A percentile compares a stretch with the other conserved stretches of the same genome.
phyloP scores from a whole-genome alignment of 2,797 vertebrate species.

The Anguilla pacifica region DNA sequence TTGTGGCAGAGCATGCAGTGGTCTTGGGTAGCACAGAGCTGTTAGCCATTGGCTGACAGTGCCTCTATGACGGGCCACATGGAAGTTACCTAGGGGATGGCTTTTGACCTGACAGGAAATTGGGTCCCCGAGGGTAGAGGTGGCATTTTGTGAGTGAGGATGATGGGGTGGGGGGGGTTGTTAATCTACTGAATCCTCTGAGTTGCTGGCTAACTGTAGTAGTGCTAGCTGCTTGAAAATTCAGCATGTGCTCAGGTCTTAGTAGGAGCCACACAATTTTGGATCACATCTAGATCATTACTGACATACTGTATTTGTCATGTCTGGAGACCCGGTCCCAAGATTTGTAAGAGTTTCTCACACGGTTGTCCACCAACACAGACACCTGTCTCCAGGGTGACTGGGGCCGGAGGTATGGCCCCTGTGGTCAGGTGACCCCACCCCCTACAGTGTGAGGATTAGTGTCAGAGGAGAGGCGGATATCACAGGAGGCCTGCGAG shows the following conservation, averaged over 20 bases:
- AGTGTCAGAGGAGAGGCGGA: background rate
- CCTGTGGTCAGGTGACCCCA: background rate
- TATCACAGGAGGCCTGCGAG: background rate
- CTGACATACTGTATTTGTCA: background rate
- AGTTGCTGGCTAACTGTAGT: background rate
- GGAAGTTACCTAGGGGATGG: background rate
- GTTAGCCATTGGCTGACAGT: background rate
- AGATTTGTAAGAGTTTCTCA: background rate
- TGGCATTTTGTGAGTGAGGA: background rate
- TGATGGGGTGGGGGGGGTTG: background rate
- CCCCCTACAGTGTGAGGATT: background rate
- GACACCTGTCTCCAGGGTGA: background rate
- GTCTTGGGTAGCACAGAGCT: constrained; percentile 1
- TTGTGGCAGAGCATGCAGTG: constrained; percentile 49
- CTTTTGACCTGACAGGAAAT: background rate
- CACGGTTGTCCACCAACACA: background rate
- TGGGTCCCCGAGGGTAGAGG: background rate
- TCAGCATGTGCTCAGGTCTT: background rate
- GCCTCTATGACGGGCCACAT: background rate
- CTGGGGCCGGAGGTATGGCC: background rate
- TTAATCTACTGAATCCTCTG: background rate
- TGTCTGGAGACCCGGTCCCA: background rate
- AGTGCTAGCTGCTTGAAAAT: background rate
- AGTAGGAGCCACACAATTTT: background rate
- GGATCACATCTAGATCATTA: background rate